Conservation (phyloP, 2,113 vertebrate genomes). For the Campylomormyrus tamandua region DNA sequence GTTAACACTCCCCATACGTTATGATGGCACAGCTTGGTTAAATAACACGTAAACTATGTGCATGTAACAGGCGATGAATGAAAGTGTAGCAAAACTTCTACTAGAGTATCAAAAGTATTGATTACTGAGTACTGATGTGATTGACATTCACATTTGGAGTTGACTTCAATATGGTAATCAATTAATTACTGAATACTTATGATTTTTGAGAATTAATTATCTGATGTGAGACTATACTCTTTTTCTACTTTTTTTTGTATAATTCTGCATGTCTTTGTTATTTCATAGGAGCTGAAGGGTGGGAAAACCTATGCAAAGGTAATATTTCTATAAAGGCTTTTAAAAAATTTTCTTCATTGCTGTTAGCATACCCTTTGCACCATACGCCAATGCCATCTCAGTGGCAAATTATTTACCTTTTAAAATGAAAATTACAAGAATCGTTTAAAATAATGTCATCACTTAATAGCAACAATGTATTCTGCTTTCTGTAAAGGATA, state of each 20-base stretch:
- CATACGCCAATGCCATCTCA: not conserved
- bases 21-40: not conserved
- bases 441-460: not conserved
- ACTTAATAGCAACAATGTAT: not conserved
- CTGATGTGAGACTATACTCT: not conserved
- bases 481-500: not conserved
- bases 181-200: not conserved
- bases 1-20: not conserved
- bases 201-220: not conserved
- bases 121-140: not conserved
- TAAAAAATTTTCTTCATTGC: not conserved
- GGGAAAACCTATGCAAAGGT: constrained; percentile 96
- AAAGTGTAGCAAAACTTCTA: not conserved
- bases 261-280: not conserved
- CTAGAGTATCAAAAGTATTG: not conserved
- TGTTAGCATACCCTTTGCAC: not conserved
- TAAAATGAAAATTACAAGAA: not conserved
- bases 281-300: constrained; percentile 85
- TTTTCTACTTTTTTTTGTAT: not conserved
- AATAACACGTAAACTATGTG: not conserved
- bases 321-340: constrained; percentile 35
- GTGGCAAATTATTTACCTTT: not conserved
- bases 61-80: not conserved
- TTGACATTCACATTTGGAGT: not conserved
- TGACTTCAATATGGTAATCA: not conserved